Percentiles rank a stretch among this genome's conserved stretches.
These are phyloP conservation scores for Folsomia manolachei DNA, from an alignment of 2,888 invertebrate genomes.

Conservation along the genomic window DNA sequence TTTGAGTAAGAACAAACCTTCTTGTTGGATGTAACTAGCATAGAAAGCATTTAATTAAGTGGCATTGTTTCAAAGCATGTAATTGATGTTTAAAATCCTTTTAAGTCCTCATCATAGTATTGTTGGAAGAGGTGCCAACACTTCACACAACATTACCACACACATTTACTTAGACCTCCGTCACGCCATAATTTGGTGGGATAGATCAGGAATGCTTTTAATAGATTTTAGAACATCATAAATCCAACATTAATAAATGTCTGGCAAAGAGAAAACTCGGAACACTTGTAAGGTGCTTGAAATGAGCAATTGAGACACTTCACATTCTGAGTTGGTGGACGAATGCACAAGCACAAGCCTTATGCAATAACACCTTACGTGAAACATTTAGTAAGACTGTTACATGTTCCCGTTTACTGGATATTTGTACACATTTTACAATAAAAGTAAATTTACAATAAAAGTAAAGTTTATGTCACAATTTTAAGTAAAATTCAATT, in stretches of 20 bases:
- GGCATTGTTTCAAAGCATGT: not conserved
- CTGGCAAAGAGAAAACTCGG: not conserved
- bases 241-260: not conserved
- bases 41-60: conserved; percentile 2
- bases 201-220: conserved; percentile 5
- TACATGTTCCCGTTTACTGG: too few relatives aligned
- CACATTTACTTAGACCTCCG: not conserved
- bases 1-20: not conserved
- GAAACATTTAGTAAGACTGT: too few relatives aligned
- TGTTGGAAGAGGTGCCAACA: not conserved
- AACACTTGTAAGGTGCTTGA: too few relatives aligned
- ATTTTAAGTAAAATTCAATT: conserved; percentile 1
- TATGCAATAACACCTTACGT: too few relatives aligned
- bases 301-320: too few relatives aligned
- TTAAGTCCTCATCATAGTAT: not conserved
- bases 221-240: conserved; percentile 8
- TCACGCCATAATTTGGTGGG: not conserved
- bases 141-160: too few relatives aligned
- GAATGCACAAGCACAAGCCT: too few relatives aligned
- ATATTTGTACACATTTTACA: too few relatives aligned
- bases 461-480: not conserved
- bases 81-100: not conserved
- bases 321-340: too few relatives aligned
- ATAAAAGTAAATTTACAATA: too few relatives aligned
- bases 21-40: too few relatives aligned